Conservation (phyloP, 1,140 invertebrate genomes). For the Contarinia nasturtii region DNA sequence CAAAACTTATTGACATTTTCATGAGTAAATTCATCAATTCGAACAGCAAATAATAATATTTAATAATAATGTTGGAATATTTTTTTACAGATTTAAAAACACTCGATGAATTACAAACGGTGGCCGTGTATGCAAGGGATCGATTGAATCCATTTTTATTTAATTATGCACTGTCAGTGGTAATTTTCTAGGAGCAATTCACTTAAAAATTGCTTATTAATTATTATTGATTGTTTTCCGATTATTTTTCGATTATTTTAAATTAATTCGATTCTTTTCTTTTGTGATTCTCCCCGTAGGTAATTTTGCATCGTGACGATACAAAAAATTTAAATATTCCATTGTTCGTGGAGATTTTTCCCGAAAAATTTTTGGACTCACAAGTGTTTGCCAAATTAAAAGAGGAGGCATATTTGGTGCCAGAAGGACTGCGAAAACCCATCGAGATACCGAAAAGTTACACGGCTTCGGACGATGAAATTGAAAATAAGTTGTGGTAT, state of each 20-base stretch:
- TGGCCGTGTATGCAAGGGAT: slow-evolving; percentile 49
- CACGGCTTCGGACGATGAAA: slow-evolving; percentile 20
- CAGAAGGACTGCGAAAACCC: slow-evolving; percentile 22
- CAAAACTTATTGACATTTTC: slow-evolving; percentile 49
- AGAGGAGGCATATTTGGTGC: slow-evolving; percentile 44
- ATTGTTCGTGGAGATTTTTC: slow-evolving; percentile 48
- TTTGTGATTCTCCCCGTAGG: too few relatives aligned
- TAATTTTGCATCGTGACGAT: slow-evolving; percentile 52
- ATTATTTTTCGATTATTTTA: too few relatives aligned
- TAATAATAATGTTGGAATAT: too few relatives aligned
- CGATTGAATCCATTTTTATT: slow-evolving; percentile 58
- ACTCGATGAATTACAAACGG: slow-evolving; percentile 46
- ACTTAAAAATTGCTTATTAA: too few relatives aligned
- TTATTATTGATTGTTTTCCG: too few relatives aligned
- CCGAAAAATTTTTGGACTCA: slow-evolving; percentile 58
- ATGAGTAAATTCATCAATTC: slow-evolving; percentile 26
- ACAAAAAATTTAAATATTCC: slow-evolving; percentile 51
- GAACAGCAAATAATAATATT: neutral
- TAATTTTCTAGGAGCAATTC: too few relatives aligned
- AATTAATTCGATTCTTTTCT: too few relatives aligned
- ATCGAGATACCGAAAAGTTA: slow-evolving; percentile 16
- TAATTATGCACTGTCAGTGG: slow-evolving; percentile 56
- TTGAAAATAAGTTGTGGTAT: slow-evolving; percentile 29
- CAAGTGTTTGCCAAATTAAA: slow-evolving; percentile 43
- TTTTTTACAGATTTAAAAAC: slow-evolving; percentile 39